Conservation (phyloP, 1,140 invertebrate genomes). For the Papilio helenus region DNA sequence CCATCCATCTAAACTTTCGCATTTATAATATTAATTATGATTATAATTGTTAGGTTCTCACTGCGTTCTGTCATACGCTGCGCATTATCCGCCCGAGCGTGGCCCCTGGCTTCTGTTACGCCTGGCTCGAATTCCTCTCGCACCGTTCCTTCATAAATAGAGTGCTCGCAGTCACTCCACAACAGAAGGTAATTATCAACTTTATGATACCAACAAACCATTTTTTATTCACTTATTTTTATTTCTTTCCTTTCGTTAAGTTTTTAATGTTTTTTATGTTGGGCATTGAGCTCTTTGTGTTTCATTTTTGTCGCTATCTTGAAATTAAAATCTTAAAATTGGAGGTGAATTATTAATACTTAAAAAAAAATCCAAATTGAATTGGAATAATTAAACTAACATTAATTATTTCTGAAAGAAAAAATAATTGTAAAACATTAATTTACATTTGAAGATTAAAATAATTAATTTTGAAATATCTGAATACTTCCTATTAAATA, state of each 20-base stretch:
- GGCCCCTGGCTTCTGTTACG: slow-evolving; percentile 98
- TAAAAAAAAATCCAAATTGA: neutral
- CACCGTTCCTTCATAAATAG: slow-evolving; percentile 98
- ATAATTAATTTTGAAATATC: neutral
- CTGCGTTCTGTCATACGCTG: slow-evolving; percentile 95
- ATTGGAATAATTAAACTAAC: neutral
- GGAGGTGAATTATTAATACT: neutral
- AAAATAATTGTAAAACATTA: neutral
- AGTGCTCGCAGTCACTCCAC: slow-evolving; percentile 94
- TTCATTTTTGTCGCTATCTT: neutral
- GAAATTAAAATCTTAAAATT: neutral
- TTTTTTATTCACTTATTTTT: slow-evolving; percentile 36
- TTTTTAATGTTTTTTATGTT: slow-evolving; percentile 28
- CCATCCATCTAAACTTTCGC: too few relatives aligned
- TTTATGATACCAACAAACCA: neutral
- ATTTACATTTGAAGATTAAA: neutral
- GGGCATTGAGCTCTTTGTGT: neutral
- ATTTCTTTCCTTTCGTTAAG: slow-evolving; percentile 5
- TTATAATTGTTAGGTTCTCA: slow-evolving; percentile 85
- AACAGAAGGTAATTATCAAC: slow-evolving; percentile 84
- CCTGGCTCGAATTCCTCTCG: slow-evolving; percentile 98
- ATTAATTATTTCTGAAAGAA: neutral
- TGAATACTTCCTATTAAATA: too few relatives aligned
- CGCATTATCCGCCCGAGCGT: slow-evolving; percentile 96
- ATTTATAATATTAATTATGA: too few relatives aligned